phyloP scores from a whole-genome alignment of 2,888 invertebrate species.

The Diaprepes abbreviatus region DNA sequence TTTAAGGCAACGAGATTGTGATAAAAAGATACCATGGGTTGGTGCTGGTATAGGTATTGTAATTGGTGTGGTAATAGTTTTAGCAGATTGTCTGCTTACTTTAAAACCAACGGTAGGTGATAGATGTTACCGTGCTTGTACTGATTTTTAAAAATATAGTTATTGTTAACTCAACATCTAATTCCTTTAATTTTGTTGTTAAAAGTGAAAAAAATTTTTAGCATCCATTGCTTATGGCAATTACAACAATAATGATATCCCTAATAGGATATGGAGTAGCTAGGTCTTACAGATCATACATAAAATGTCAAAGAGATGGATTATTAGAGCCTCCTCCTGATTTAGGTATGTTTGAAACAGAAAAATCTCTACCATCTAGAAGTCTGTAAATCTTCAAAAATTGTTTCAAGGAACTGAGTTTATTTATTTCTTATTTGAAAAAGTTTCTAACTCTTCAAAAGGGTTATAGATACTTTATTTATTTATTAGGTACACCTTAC shows the following conservation, averaged over 20 bases:
- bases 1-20: constrained; percentile 74
- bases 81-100: constrained; percentile 78
- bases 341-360: constrained; percentile 58
- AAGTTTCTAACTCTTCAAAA: too few relatives aligned
- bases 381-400: too few relatives aligned
- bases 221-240: constrained; percentile 81
- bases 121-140: background rate
- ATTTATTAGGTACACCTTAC: too few relatives aligned
- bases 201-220: constrained; percentile 59
- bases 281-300: constrained; percentile 71
- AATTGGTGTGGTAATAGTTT: constrained; percentile 77
- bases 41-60: constrained; percentile 81
- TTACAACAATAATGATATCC: constrained; percentile 77
- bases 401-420: too few relatives aligned
- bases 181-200: constrained; percentile 55
- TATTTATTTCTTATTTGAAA: too few relatives aligned
- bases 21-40: constrained; percentile 81
- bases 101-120: constrained; percentile 76
- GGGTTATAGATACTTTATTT: too few relatives aligned
- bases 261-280: constrained; percentile 78
- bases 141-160: background rate
- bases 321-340: constrained; percentile 71
- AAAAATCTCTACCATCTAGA: too few relatives aligned
- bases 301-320: constrained; percentile 69
- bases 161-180: background rate